A percentile compares a stretch with the other conserved stretches of the same genome.
Evolutionary conservation across 2,888 invertebrate species (phyloP).

Genomic region (Erebia ligea): DNA sequence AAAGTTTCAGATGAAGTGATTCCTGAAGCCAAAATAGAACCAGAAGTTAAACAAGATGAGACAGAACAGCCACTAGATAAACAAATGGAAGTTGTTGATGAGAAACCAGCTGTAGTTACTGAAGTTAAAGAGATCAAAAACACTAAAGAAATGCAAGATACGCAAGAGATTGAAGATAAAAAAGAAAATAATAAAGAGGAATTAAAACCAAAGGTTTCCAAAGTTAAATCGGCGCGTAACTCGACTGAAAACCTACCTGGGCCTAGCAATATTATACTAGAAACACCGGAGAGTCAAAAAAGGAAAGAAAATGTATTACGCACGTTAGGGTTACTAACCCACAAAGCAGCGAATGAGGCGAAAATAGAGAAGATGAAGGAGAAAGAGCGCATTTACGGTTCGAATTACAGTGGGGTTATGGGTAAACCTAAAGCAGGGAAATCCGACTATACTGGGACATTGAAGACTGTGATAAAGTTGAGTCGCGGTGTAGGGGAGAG

Average conservation of each 20-base stretch:
- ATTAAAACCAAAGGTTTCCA: constrained; percentile 50
- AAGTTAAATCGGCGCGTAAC: constrained; percentile 60
- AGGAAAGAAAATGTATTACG: constrained; percentile 89
- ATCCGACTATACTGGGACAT: constrained; percentile 88
- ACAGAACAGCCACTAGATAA: constrained; percentile 22
- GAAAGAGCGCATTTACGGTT: constrained; percentile 65
- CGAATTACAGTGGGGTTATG: constrained; percentile 54
- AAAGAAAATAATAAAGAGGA: constrained; percentile 33
- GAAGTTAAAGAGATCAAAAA: constrained; percentile 20
- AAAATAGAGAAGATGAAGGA: constrained; percentile 83
- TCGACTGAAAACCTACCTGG: constrained; percentile 65
- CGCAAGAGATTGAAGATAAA: constrained; percentile 24
- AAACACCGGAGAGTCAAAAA: constrained; percentile 86
- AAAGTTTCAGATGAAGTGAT: constrained; percentile 6
- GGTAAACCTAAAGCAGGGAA: constrained; percentile 61
- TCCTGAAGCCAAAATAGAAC: constrained; percentile 18
- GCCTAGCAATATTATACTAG: constrained; percentile 66
- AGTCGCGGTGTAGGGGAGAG: constrained; percentile 79
- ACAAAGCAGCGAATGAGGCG: constrained; percentile 88
- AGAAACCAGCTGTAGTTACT: background rate
- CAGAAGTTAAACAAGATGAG: constrained; percentile 15
- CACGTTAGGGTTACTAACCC: constrained; percentile 88
- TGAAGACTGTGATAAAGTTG: constrained; percentile 93
- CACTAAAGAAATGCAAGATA: background rate
- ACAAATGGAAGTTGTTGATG: constrained; percentile 41